Base-by-base conservation (phyloP, 2,888 invertebrate species). In the Drosophila anceps region DNA sequence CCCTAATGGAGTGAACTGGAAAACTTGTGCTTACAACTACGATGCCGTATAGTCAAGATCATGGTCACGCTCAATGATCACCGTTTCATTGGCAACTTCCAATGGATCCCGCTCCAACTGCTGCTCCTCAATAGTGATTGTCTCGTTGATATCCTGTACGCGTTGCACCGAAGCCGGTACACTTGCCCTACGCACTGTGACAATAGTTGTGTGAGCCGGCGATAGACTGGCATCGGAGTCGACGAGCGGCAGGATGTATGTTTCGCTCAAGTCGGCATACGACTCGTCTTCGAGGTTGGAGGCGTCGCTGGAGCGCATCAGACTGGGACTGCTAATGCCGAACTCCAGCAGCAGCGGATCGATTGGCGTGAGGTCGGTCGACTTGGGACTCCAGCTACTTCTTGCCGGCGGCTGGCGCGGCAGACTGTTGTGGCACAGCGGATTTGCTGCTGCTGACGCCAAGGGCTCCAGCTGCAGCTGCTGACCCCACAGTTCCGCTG, bases 371-470 rank as follows among this genome's bases (percentile, higher is more conserved):
- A 29, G 65, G 4, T 79, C 78, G 59, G 62, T 73, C 24, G 59
- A 79, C 24, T 80, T 86, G 20, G 79, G 85, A 79, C 80, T 79
- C 78, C 81, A 88, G 71, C 89, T 92, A 92, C 90, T 92, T 90
- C 91, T 92, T 86, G 80, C 76, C 88, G 90, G 92, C 82, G 88
- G 91, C 76, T 84, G 92, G 10, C 93, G 93, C 64, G 93, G 93
- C 72, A 92, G 93, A 81, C 93, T 93, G 93, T 93, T 93, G 92
- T 87, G 92, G 76, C 92, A 92, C n/a, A 91, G 85, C 55, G 82
- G 91, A 85, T 86, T 91, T 90, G 86, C 85, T 82, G 79, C 84
- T 72, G 84, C 82, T 82, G 78, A 84, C 73, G 84, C 82, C 60
- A 83, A 82, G 43, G 73, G 76, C 35, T 86, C 90, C 87, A 88